Base-by-base conservation (phyloP, 23 tunicate genomes). In the Oikopleura dioica region DNA sequence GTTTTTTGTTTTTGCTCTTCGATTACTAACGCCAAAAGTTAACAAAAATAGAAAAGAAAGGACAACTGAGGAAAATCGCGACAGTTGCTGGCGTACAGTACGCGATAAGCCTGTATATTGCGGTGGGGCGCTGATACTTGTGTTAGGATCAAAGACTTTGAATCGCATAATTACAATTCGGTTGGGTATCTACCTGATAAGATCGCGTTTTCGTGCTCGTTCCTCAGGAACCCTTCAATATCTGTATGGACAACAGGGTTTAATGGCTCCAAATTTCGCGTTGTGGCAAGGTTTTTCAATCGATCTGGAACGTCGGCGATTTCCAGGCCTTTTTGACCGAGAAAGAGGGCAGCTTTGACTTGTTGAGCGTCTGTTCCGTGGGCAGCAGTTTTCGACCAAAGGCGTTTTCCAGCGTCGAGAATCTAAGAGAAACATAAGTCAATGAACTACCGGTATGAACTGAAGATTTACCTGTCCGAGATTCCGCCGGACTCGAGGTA, bases 401-500 rank as follows among this genome's bases (percentile, higher is more conserved):
- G 85, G 36, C 85, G 68, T 79, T 91, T 82, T 24, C 97, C 97
- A 23, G 97, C 97, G 69, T 82, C 87, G 0, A 91, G 55, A 0
- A 91, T n/a, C n/a, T n/a, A n/a, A n/a, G n/a, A n/a, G n/a, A n/a
- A n/a, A n/a, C n/a, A n/a, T n/a, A n/a, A n/a, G n/a, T n/a, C n/a
- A n/a, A n/a, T n/a, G n/a, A n/a, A n/a, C n/a, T n/a, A n/a, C n/a
- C n/a, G n/a, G n/a, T n/a, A n/a, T n/a, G n/a, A n/a, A n/a, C n/a
- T n/a, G n/a, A n/a, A n/a, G n/a, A n/a, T n/a, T n/a, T n/a, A n/a
- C 35, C 76, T 91, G 97, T 68, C 82, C 84, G 77, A 85, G 58
- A 76, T 86, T 91, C 75, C 94, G 80, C 38, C 85, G 97, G n/a
- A 91, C 92, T 59, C 92, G 78, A 36, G 97, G 97, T 24, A 85